Evolutionary conservation across 2,797 vertebrate species (phyloP), one percentile per base, ranked within the genome.

Genomic region (Cyprinella venusta): DNA sequence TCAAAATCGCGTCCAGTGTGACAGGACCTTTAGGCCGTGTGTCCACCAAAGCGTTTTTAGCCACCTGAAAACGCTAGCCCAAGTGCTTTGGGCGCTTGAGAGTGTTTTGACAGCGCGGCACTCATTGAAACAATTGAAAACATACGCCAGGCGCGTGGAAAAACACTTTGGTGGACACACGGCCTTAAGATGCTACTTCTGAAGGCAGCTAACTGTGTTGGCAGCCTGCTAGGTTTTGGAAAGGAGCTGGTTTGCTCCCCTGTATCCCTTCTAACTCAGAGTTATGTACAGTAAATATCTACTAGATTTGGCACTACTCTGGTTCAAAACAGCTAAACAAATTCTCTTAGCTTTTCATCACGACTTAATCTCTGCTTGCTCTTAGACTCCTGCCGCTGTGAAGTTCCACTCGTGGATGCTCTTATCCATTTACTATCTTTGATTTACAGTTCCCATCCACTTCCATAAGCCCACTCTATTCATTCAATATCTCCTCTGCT

Each of bases 211-310:
- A 48, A 1, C 45, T 48, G 5, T 48, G n/a, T 30, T 91, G 87
- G 90, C 82, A 93, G 91, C 74, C 86, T 89, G 2, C 71, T 8
- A 74, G 21, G 19, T 74, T 75, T 56, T 45, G 56, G 75, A 76
- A 45, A 6, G 12, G 16, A n/a, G 40, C 2, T 91, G 92, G 18
- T 89, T 88, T 48, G 89, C 81, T 9, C 91, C 90, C 0, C 88
- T 92, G 4, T 90, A 93, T 76, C 91, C 89, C 0, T 88, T 90
- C 63, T 91, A 88, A 80, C 90, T 91, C 85, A 92, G 89, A 74
- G 91, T 91, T 78, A 92, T 92, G 65, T 93, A 92, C 85, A 92
- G 91, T 92, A 90, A 15, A 88, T 74, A 78, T 64, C 50, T 48
- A 30, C 38, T 56, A 45, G 30, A 50, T 68, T 65, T 50, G 68